phyloP scores from a whole-genome alignment of 2,113 vertebrate genomes.

The Xerus inauris region DNA sequence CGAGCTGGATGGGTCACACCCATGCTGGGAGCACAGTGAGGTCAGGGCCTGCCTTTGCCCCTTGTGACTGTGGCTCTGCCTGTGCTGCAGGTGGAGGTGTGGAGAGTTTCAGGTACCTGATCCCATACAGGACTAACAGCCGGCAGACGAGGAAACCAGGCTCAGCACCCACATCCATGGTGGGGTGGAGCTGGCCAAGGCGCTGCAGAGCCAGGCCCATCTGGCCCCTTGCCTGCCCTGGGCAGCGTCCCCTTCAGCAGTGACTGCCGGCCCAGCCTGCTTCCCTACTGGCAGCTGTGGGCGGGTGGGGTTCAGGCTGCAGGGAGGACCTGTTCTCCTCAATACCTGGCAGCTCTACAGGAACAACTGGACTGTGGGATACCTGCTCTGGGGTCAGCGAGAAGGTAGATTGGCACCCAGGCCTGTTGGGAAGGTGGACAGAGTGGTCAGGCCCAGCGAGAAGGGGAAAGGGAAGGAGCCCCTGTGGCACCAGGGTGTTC shows the following conservation, averaged over 20 bases:
- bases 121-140: not conserved
- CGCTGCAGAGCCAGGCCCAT: not conserved
- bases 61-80: not conserved
- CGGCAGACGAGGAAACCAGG: not conserved
- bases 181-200: not conserved
- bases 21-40: not conserved
- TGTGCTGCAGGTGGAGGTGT: not conserved
- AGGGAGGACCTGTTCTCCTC: not conserved
- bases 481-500: accelerated
- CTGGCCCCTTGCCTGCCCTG: not conserved
- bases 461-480: not conserved
- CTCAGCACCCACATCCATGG: not conserved
- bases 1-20: not conserved
- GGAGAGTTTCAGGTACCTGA: not conserved
- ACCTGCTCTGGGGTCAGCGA: not conserved
- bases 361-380: not conserved
- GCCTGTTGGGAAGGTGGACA: not conserved
- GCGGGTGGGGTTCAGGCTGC: not conserved
- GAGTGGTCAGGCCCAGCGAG: not conserved
- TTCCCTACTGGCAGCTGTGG: not conserved
- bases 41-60: not conserved
- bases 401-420: not conserved
- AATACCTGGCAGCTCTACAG: not conserved
- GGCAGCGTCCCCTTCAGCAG: not conserved
- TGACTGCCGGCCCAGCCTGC: slow-evolving; percentile 14